Percentiles rank a stretch among this genome's conserved stretches.
Evolutionary conservation across 2,888 invertebrate genomes (phyloP).

Genomic region (Hirudinaria manillensis): DNA sequence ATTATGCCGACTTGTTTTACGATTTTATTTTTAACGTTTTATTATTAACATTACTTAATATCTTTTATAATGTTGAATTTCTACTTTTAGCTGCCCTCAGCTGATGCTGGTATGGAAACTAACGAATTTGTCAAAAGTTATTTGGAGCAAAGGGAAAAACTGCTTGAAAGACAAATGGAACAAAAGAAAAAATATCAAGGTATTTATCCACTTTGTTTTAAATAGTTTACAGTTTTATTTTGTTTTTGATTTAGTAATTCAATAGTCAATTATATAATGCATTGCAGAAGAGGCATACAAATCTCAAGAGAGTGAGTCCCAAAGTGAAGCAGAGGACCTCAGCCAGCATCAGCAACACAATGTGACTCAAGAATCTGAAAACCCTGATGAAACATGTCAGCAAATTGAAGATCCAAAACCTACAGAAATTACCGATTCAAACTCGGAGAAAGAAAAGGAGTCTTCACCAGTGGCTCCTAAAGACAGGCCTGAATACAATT

Average conservation of each 20-base stretch:
- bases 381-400: not conserved
- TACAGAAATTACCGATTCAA: no score
- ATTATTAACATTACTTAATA: slow-evolving; percentile 3
- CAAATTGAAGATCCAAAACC: no score
- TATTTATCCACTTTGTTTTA: slow-evolving; percentile 40
- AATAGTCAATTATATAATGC: not conserved
- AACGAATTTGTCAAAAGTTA: slow-evolving; percentile 56
- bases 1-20: not conserved
- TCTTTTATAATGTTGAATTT: not conserved
- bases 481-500: not conserved
- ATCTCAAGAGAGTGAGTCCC: slow-evolving; percentile 33
- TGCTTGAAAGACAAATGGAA: slow-evolving; percentile 53
- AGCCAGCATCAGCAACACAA: slow-evolving; percentile 2
- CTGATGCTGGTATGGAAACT: slow-evolving; percentile 38
- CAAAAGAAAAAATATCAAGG: slow-evolving; percentile 49
- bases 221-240: not conserved
- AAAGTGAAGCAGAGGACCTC: slow-evolving; percentile 31
- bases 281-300: slow-evolving; percentile 29
- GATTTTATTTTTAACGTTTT: not conserved
- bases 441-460: no score
- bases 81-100: slow-evolving; percentile 7
- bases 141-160: slow-evolving; percentile 52
- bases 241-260: not conserved
- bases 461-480: not conserved
- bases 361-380: not conserved